Conservation (phyloP, 1,140 invertebrate genomes). For the Pararge aegeria region DNA sequence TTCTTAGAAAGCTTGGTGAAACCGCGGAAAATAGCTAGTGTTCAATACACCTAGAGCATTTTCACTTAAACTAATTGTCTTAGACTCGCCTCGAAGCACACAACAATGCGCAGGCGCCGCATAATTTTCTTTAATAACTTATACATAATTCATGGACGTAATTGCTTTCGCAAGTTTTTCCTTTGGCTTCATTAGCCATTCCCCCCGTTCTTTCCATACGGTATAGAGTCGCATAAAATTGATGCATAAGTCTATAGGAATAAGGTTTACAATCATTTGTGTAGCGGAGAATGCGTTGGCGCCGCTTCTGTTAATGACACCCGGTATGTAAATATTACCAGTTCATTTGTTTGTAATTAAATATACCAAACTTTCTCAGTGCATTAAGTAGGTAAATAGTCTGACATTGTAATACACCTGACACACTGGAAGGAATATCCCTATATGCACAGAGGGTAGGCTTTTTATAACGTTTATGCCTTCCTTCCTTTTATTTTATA, state of each 20-base stretch:
- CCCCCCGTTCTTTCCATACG: slow-evolving; percentile 9
- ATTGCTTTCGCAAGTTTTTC: slow-evolving; percentile 28
- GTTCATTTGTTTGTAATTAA: slow-evolving; percentile 35
- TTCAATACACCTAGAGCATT: not conserved
- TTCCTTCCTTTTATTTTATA: no score
- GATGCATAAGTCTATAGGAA: slow-evolving; percentile 14
- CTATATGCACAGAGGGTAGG: no score
- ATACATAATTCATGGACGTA: slow-evolving; percentile 22
- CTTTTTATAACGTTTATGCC: no score
- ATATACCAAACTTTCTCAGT: slow-evolving; percentile 34
- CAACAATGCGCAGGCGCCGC: slow-evolving; percentile 23
- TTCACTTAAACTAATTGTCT: slow-evolving; percentile 3
- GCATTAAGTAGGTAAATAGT: not conserved
- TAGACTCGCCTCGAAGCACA: not conserved
- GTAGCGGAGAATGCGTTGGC: slow-evolving; percentile 25
- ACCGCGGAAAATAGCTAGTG: no score
- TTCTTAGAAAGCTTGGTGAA: no score
- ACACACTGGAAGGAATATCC: not conserved
- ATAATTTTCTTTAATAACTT: slow-evolving; percentile 17
- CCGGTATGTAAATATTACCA: slow-evolving; percentile 47
- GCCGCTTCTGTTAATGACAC: slow-evolving; percentile 36
- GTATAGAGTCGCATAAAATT: not conserved
- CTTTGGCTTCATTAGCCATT: slow-evolving; percentile 16
- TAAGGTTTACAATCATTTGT: slow-evolving; percentile 14
- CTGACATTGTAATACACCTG: not conserved